Percentiles rank a stretch among this genome's conserved stretches.
phyloP scores from a whole-genome alignment of 1,140 invertebrate genomes.

The Conus betulinus region DNA sequence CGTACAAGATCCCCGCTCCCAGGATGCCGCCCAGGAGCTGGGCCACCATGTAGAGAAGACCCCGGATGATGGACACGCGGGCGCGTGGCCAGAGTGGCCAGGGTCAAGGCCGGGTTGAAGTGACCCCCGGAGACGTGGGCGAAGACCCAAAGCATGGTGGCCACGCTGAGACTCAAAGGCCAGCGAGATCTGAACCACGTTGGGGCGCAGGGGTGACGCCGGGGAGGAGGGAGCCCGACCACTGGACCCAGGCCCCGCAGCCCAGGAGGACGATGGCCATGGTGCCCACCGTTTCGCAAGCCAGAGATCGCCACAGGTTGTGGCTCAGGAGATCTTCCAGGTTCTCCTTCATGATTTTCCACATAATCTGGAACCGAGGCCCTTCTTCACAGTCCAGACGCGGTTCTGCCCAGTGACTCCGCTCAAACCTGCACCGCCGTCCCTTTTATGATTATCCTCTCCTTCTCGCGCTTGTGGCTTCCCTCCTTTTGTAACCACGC shows the following conservation, averaged over 20 bases:
- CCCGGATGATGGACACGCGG: constrained; percentile 86
- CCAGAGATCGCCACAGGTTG: constrained; percentile 65
- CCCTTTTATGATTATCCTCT: background rate
- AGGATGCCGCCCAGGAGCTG: constrained; percentile 68
- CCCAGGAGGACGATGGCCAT: constrained; percentile 90
- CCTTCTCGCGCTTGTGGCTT: background rate
- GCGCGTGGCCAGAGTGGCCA: constrained; percentile 80
- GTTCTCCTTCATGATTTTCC: constrained; percentile 69
- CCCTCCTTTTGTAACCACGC: background rate
- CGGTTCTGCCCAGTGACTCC: too few species aligned
- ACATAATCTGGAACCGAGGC: constrained; percentile 48
- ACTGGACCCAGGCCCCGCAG: constrained; percentile 79
- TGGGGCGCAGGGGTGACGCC: constrained; percentile 53
- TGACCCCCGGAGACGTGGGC: constrained; percentile 72
- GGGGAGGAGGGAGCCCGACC: constrained; percentile 58
- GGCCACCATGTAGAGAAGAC: constrained; percentile 77
- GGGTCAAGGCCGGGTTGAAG: constrained; percentile 73
- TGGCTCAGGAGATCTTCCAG: constrained; percentile 67
- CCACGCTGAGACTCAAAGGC: constrained; percentile 93
- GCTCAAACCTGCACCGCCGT: background rate
- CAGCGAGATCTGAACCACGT: constrained; percentile 87
- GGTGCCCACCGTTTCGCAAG: constrained; percentile 92
- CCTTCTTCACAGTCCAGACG: background rate
- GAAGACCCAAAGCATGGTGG: constrained; percentile 78
- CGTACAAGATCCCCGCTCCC: constrained; percentile 66